Conservation (phyloP, 2,113 vertebrate species). For the Chaetodon auriga region DNA sequence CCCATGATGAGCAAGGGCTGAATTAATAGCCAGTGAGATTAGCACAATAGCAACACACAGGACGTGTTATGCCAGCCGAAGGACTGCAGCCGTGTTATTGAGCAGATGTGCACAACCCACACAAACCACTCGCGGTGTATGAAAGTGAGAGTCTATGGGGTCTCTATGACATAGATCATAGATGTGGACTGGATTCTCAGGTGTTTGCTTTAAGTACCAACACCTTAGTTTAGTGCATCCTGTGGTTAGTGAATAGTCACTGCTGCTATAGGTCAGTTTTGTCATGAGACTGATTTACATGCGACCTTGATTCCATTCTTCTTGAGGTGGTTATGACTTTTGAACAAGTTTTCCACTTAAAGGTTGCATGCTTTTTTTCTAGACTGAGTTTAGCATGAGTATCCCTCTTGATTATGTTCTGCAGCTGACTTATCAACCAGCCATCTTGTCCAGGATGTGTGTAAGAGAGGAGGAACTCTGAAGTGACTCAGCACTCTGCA, state of each 20-base stretch:
- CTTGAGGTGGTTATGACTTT: constrained; percentile 12
- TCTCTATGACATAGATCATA: background rate
- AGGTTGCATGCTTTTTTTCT: background rate
- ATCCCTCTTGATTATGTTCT: constrained; percentile 3
- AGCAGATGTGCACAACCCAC: background rate
- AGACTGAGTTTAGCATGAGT: background rate
- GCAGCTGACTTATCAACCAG: constrained; percentile 5
- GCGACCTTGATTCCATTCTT: background rate
- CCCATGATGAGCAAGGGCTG: constrained; percentile 8
- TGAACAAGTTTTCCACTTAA: background rate
- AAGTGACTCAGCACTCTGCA: constrained; percentile 64
- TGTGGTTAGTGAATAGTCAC: background rate
- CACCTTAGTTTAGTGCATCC: background rate
- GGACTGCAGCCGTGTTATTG: background rate
- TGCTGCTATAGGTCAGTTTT: background rate
- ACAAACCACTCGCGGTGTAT: background rate
- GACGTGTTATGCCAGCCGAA: background rate
- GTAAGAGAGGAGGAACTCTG: background rate
- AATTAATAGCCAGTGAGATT: background rate
- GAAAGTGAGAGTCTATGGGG: background rate
- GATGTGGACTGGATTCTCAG: background rate
- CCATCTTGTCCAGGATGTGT: constrained; percentile 52
- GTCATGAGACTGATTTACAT: background rate
- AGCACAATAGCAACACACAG: background rate
- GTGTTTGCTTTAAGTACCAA: constrained; percentile 3